Evolutionary conservation across 2,888 invertebrate species (phyloP).

Genomic region (Cynaeus angustus): DNA sequence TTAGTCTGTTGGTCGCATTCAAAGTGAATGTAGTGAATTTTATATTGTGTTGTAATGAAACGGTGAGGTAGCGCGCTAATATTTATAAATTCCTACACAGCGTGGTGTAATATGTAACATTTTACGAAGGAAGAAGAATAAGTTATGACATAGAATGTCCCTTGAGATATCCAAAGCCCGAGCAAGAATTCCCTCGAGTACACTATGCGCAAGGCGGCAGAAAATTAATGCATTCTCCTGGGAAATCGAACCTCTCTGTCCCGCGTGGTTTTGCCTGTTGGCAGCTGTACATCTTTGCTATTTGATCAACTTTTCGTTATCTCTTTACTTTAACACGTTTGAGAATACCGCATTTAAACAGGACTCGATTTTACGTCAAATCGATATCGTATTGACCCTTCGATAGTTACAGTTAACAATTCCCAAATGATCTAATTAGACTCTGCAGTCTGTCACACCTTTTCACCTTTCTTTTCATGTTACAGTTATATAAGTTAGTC

Average conservation of each 20-base stretch:
- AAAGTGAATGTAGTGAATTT: slow-evolving; percentile 38
- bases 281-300: slow-evolving; percentile 65
- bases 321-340: slow-evolving; percentile 58
- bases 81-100: slow-evolving; percentile 63
- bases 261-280: slow-evolving; percentile 67
- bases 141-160: slow-evolving; percentile 70
- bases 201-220: slow-evolving; percentile 85
- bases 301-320: slow-evolving; percentile 63
- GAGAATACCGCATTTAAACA: slow-evolving; percentile 51
- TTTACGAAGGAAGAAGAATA: slow-evolving; percentile 69
- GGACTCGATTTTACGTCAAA: slow-evolving; percentile 35
- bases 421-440: slow-evolving; percentile 50
- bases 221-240: slow-evolving; percentile 82
- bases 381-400: slow-evolving; percentile 44
- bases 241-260: slow-evolving; percentile 78
- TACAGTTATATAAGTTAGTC: too few relatives aligned
- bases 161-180: slow-evolving; percentile 65
- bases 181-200: slow-evolving; percentile 75
- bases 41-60: slow-evolving; percentile 48
- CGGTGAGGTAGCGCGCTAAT: slow-evolving; percentile 49
- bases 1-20: slow-evolving; percentile 9
- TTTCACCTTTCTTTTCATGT: neutral
- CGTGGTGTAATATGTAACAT: slow-evolving; percentile 65
- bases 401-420: slow-evolving; percentile 30
- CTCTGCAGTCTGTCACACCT: slow-evolving; percentile 47